Evolutionary conservation across 1,140 invertebrate species (phyloP).

Genomic region (Dendroctonus valens): DNA sequence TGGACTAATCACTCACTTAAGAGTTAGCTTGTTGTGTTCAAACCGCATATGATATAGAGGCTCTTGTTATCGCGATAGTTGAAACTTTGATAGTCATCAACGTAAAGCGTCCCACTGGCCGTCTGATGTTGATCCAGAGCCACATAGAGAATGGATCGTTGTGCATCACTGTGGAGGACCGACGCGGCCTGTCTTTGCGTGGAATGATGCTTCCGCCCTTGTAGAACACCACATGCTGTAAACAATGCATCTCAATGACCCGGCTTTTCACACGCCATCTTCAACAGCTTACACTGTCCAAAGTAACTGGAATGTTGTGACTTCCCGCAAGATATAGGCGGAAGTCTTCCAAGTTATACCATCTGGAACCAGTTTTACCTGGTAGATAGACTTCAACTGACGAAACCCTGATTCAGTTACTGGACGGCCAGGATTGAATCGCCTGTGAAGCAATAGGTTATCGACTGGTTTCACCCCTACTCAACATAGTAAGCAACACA

Average conservation of each 20-base stretch:
- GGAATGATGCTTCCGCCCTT: constrained; percentile 91
- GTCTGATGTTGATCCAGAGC: constrained; percentile 70
- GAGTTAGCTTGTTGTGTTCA: constrained; percentile 64
- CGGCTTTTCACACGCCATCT: constrained; percentile 3
- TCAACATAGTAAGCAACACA: constrained; percentile 43
- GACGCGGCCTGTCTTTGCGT: constrained; percentile 84
- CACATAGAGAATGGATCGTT: constrained; percentile 89
- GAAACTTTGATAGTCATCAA: constrained; percentile 90
- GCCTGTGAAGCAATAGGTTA: constrained; percentile 54
- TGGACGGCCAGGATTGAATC: constrained; percentile 82
- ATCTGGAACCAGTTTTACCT: constrained; percentile 65
- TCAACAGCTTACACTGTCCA: constrained; percentile 60
- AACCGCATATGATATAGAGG: constrained; percentile 72
- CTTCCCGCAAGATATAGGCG: constrained; percentile 61
- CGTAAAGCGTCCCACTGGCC: constrained; percentile 81
- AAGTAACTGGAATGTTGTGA: constrained; percentile 64
- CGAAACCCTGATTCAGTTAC: constrained; percentile 74
- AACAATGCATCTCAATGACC: background rate
- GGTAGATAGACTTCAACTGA: constrained; percentile 90
- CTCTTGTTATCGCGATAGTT: constrained; percentile 78
- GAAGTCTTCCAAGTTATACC: constrained; percentile 91
- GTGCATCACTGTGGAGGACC: constrained; percentile 80
- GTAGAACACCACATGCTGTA: constrained; percentile 82
- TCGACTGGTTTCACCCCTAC: background rate
- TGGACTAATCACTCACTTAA: constrained; percentile 53